phyloP scores from a whole-genome alignment of 2,888 invertebrate species.

The Eilema griseolum region DNA sequence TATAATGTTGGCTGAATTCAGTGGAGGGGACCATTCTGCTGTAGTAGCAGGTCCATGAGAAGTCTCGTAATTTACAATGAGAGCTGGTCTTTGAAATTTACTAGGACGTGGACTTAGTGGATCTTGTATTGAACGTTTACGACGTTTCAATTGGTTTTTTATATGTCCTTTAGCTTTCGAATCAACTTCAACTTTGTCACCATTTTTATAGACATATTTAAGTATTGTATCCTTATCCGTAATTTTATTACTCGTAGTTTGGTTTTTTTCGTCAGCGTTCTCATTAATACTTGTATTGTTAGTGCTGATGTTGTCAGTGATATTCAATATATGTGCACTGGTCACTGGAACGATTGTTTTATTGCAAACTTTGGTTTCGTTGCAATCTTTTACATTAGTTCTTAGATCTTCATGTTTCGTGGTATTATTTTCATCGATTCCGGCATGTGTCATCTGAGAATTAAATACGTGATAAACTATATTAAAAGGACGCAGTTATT shows the following conservation, averaged over 20 bases:
- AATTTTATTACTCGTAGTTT: slow-evolving; percentile 41
- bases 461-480: slow-evolving; percentile 19
- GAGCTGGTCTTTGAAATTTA: slow-evolving; percentile 55
- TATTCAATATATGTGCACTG: slow-evolving; percentile 20
- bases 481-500: not conserved
- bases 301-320: slow-evolving; percentile 12
- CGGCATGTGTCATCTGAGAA: slow-evolving; percentile 74
- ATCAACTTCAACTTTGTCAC: slow-evolving; percentile 34
- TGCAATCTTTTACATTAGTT: slow-evolving; percentile 25
- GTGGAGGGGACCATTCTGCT: slow-evolving; percentile 45
- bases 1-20: slow-evolving; percentile 56
- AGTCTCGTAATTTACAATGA: slow-evolving; percentile 71
- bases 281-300: slow-evolving; percentile 15
- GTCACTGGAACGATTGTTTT: slow-evolving; percentile 30
- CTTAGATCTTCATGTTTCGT: slow-evolving; percentile 29
- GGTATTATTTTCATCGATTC: slow-evolving; percentile 48
- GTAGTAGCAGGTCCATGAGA: slow-evolving; percentile 57
- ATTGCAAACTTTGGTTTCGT: slow-evolving; percentile 26
- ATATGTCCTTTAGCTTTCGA: slow-evolving; percentile 63
- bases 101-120: slow-evolving; percentile 41
- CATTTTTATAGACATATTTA: slow-evolving; percentile 73
- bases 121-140: slow-evolving; percentile 57
- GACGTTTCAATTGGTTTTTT: slow-evolving; percentile 71
- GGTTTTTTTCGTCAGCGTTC: slow-evolving; percentile 24
- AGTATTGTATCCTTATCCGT: slow-evolving; percentile 60